Evolutionary conservation across 2,888 invertebrate genomes (phyloP).

Genomic region (Hypercompe scribonia): DNA sequence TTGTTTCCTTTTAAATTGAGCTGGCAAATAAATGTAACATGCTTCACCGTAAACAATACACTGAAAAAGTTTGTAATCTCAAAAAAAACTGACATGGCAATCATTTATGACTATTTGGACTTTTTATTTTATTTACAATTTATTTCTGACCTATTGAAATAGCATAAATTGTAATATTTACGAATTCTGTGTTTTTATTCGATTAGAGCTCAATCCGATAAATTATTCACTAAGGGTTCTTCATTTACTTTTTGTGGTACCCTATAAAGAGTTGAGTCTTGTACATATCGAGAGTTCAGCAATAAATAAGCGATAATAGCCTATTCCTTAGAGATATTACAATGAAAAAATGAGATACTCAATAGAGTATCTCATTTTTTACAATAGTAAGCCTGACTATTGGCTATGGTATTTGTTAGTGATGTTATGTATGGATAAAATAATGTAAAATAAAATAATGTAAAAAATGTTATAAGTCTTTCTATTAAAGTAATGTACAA

Average conservation of each 20-base stretch:
- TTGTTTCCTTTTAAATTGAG: neutral
- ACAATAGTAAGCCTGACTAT: constrained; percentile 58
- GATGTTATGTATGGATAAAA: constrained; percentile 43
- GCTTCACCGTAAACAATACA: neutral
- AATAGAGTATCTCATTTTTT: too few species aligned
- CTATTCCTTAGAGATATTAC: constrained; percentile 74
- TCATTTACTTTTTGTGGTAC: neutral
- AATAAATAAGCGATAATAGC: constrained; percentile 76
- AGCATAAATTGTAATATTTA: too few species aligned
- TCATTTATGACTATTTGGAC: neutral
- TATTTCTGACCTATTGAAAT: neutral
- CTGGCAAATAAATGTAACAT: neutral
- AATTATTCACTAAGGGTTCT: neutral
- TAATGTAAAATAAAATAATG: too few species aligned
- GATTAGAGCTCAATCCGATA: neutral
- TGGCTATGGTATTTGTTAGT: constrained; percentile 50
- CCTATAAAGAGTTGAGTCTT: constrained; percentile 62
- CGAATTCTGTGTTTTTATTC: too few species aligned
- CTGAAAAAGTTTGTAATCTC: neutral
- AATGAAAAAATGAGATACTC: constrained; percentile 67
- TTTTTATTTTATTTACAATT: neutral
- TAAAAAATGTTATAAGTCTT: constrained; percentile 4
- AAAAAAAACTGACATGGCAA: neutral
- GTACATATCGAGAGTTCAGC: constrained; percentile 64
- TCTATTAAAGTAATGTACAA: neutral